These are phyloP conservation scores for Rhyzopertha dominica DNA, from an alignment of 1,140 invertebrate species.

Conservation along the genomic window DNA sequence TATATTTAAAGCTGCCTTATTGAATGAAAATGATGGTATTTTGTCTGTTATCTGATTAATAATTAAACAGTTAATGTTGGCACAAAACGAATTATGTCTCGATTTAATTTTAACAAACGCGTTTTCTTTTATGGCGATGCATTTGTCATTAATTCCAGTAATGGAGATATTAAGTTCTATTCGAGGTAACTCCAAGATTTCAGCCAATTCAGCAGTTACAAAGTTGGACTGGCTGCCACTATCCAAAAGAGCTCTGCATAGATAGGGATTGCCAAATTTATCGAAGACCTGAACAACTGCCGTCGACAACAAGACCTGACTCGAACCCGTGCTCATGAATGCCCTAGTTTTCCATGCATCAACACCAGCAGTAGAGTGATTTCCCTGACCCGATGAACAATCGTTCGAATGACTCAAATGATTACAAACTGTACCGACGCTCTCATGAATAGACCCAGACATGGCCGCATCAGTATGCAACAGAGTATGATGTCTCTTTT, in stretches of 20 bases:
- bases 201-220: not conserved
- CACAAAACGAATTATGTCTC: not conserved
- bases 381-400: not conserved
- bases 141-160: not conserved
- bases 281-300: not conserved
- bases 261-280: not conserved
- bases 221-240: not conserved
- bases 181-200: not conserved
- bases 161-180: not conserved
- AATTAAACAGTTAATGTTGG: not conserved
- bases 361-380: not conserved
- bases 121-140: not conserved
- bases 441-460: not conserved
- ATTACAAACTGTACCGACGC: not conserved
- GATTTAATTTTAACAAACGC: not conserved
- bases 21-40: not conserved
- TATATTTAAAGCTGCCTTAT: not conserved
- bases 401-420: not conserved
- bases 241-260: slow-evolving; percentile 1
- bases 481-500: slow-evolving; percentile 1
- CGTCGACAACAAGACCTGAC: not conserved
- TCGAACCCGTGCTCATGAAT: not conserved
- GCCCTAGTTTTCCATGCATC: not conserved
- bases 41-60: not conserved
- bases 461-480: not conserved